Percentiles rank a stretch among this genome's conserved stretches.
These are phyloP conservation scores for Drosophila hawaiiensis DNA, from an alignment of 2,888 invertebrate species.

Conservation along the genomic window DNA sequence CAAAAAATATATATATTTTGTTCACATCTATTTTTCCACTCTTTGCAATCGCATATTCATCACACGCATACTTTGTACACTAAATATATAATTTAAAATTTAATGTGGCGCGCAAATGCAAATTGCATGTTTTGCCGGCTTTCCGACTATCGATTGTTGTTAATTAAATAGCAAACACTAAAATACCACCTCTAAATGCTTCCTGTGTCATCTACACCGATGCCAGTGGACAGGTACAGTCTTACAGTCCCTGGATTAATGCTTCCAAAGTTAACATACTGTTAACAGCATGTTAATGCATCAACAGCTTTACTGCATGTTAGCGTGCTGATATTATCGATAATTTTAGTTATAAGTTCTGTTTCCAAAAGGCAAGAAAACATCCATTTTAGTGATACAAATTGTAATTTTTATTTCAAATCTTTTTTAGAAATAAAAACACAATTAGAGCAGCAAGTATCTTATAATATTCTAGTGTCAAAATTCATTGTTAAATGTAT, in stretches of 20 bases:
- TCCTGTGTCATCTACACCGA: constrained; percentile 98
- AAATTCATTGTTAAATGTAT: constrained; percentile 33
- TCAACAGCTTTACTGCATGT: constrained; percentile 37
- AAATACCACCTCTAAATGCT: constrained; percentile 93
- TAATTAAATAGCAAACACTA: constrained; percentile 82
- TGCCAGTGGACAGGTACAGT: constrained; percentile 95
- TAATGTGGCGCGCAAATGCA: constrained; percentile 19
- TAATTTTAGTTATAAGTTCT: constrained; percentile 39
- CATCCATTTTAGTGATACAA: constrained; percentile 20
- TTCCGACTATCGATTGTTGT: constrained; percentile 30
- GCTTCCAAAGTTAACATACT: constrained; percentile 27
- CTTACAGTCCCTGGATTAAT: constrained; percentile 36
- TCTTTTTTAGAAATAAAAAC: constrained; percentile 62
- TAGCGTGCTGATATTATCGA: constrained; percentile 4
- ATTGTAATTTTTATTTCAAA: constrained; percentile 41
- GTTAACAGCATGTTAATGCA: constrained; percentile 44
- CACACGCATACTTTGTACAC: constrained; percentile 26
- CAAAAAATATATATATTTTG: constrained; percentile 28
- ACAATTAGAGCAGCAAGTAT: constrained; percentile 78
- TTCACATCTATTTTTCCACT: constrained; percentile 12
- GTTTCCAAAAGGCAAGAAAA: constrained; percentile 34
- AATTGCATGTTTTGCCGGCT: constrained; percentile 50
- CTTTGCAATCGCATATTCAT: constrained; percentile 23
- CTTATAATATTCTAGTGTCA: constrained; percentile 19
- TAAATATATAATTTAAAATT: constrained; percentile 21